Percentiles rank a stretch among this genome's conserved stretches.
Evolutionary conservation across 2,888 invertebrate species (phyloP).

Genomic region (Pseudoips prasinana): DNA sequence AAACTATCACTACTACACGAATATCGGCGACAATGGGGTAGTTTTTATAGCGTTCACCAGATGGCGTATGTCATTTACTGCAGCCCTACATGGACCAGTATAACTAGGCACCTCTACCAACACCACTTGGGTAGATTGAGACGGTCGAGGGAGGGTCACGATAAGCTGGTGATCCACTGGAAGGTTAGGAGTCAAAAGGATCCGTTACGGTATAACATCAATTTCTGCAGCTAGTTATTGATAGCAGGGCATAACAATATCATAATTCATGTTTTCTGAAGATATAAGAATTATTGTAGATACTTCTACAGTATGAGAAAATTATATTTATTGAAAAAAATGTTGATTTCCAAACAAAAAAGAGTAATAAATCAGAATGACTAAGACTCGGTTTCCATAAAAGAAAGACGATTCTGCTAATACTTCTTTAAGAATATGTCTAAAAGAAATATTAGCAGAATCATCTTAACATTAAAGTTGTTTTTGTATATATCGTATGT

Average conservation of each 20-base stretch:
- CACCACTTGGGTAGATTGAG: slow-evolving; percentile 2
- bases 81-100: slow-evolving; percentile 50
- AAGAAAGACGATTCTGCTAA: too few relatives aligned
- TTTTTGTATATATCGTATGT: too few relatives aligned
- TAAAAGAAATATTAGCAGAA: too few relatives aligned
- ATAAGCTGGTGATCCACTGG: slow-evolving; percentile 41
- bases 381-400: too few relatives aligned
- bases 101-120: slow-evolving; percentile 31
- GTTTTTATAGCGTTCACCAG: slow-evolving; percentile 74
- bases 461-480: too few relatives aligned
- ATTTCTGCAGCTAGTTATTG: slow-evolving; percentile 62
- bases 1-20: slow-evolving; percentile 68
- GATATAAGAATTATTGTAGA: slow-evolving; percentile 23
- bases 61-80: slow-evolving; percentile 76
- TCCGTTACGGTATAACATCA: slow-evolving; percentile 68
- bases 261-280: slow-evolving; percentile 53
- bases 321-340: slow-evolving; percentile 10
- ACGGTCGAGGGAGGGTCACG: slow-evolving; percentile 25
- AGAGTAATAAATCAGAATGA: too few relatives aligned
- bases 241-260: slow-evolving; percentile 71
- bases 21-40: slow-evolving; percentile 66
- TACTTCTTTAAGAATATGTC: too few relatives aligned
- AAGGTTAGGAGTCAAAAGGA: slow-evolving; percentile 76
- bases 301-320: slow-evolving; percentile 3
- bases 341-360: too few relatives aligned